Conservation (phyloP, 2,113 vertebrate genomes). For the Microtus montanus region DNA sequence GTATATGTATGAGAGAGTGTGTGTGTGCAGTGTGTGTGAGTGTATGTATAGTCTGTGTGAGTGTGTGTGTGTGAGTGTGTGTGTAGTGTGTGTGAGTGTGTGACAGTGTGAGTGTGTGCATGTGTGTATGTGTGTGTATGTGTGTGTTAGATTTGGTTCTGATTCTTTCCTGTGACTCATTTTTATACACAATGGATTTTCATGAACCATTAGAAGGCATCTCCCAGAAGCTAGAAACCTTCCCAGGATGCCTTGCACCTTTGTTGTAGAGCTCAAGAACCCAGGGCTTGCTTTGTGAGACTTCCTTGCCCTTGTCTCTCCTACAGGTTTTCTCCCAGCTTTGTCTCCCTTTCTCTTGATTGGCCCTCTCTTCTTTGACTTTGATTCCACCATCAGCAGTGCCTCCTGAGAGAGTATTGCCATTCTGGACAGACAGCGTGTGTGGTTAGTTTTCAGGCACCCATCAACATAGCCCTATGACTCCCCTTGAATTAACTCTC, state of each 20-base stretch:
- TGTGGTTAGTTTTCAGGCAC: neutral
- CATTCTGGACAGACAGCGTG: neutral
- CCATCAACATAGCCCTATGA: accelerated
- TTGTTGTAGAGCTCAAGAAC: neutral
- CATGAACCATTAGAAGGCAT: neutral
- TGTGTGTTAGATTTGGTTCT: neutral
- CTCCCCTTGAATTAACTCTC: neutral
- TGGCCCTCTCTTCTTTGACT: neutral
- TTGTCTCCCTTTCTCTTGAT: neutral
- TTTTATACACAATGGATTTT: neutral
- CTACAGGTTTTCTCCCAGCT: neutral
- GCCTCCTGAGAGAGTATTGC: neutral
- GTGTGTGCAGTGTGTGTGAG: no score
- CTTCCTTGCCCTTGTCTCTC: neutral
- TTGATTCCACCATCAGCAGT: neutral
- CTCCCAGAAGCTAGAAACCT: neutral
- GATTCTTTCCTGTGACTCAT: conserved; percentile 7
- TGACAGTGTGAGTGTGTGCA: no score
- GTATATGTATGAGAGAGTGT: no score
- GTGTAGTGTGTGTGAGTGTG: no score
- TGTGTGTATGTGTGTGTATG: neutral
- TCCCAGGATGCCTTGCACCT: neutral
- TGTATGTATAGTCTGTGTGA: no score
- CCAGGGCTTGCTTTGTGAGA: neutral
- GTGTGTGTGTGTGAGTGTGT: no score